Percentiles rank a stretch among this genome's conserved stretches.
Conservation (phyloP, 2,797 vertebrate species). For the Cuniculus paca region DNA sequence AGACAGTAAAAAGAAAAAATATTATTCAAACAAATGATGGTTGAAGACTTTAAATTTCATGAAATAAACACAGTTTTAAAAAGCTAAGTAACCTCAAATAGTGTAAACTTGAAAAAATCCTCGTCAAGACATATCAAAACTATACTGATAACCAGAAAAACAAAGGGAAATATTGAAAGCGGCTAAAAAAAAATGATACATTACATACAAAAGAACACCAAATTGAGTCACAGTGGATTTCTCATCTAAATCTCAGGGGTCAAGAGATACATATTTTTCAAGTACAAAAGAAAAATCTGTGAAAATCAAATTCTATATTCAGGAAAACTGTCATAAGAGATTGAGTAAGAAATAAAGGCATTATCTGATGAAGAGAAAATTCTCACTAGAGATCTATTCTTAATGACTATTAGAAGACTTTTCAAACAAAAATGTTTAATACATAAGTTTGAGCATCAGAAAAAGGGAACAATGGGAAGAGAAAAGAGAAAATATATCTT, state of each 20-base stretch:
- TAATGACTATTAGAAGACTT: neutral
- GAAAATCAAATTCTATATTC: neutral
- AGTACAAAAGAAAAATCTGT: neutral
- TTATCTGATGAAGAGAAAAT: conserved; percentile 5
- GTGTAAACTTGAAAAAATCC: neutral
- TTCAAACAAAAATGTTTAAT: neutral
- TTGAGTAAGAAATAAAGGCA: neutral
- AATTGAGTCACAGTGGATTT: neutral
- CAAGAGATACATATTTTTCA: neutral
- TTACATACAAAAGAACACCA: neutral
- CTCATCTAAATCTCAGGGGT: neutral
- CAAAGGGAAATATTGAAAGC: neutral
- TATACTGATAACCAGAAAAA: neutral
- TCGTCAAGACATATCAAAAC: neutral
- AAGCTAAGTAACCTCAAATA: neutral
- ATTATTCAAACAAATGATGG: neutral
- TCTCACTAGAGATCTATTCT: neutral
- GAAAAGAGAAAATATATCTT: neutral
- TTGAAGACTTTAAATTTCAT: neutral
- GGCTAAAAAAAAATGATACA: neutral
- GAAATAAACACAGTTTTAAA: neutral
- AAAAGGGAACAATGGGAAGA: neutral
- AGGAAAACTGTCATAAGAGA: neutral
- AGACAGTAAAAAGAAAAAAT: neutral
- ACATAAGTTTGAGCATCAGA: neutral